Base-by-base conservation (phyloP, 2,113 vertebrate species). In the Reinhardtius hippoglossoides region DNA sequence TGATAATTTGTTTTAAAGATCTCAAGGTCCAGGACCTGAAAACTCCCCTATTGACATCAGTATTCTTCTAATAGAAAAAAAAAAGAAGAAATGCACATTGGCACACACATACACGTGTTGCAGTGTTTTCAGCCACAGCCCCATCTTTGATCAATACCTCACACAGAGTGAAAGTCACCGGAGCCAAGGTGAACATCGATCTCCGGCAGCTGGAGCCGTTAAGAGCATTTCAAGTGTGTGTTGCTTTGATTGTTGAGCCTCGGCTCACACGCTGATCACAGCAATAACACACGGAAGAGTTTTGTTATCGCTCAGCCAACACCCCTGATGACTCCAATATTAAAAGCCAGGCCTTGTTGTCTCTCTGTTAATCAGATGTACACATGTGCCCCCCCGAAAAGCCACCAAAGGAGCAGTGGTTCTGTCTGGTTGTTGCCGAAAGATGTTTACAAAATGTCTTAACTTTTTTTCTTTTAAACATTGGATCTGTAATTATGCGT, bases 131-230 rank as follows among this genome's bases (percentile, higher is more conserved):
- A 62, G 67, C 37, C 10, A 44, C 8, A 37, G 72, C 66, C 67
- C 70, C 60, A 42, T 74, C 60, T 12, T 67, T 46, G 16, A 89
- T 91, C 87, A 74, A 89, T 92, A 67, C 44, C 71, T 62, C 50
- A 77, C 82, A 79, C 79, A 71, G 73, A 82, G 56, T 12, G 23
- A 74, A 80, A 87, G 88, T 86, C 88, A 90, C 63, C 12, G 35
- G 70, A 82, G 89, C 82, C 88, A 87, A 91, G 90, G 86, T 91
- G 89, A 92, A 48, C 84, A 92, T 92, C 60, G 87, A 91, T 90
- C 84, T 37, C 55, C 18, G 48, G 55, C 73, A 69, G 82, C 74
- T 66, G 69, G 40, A 74, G 77, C 78, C 31, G 57, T 81, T 61
- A 48, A 88, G 83, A 82, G 83, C 89, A 81, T 89, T 71, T 88